Evolutionary conservation across 2,113 vertebrate genomes (phyloP).

Genomic region (Upupa epops): DNA sequence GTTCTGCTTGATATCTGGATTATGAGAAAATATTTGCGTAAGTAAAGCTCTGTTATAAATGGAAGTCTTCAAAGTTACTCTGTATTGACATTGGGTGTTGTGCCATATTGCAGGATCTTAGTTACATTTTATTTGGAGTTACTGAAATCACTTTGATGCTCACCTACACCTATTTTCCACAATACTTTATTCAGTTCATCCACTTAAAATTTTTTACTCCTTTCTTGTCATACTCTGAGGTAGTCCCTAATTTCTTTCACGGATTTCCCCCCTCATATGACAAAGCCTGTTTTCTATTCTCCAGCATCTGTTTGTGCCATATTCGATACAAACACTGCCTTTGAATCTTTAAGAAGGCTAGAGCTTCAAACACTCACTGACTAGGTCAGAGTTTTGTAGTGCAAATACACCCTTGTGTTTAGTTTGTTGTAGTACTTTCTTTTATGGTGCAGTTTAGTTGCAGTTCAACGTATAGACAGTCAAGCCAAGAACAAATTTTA

Average conservation of each 20-base stretch:
- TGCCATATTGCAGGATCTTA: background rate
- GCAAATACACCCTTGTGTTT: background rate
- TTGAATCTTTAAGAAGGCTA: background rate
- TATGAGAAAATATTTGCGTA: constrained; percentile 17
- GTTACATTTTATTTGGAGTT: background rate
- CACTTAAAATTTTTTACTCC: background rate
- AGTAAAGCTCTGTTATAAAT: background rate
- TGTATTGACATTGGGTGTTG: background rate
- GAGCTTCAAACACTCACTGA: background rate
- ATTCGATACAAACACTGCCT: background rate
- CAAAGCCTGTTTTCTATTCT: constrained; percentile 1
- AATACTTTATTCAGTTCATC: constrained; percentile 6
- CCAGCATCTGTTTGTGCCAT: background rate
- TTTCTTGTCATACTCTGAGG: background rate
- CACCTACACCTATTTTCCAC: background rate
- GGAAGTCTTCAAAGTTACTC: background rate
- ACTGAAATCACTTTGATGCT: background rate
- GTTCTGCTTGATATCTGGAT: constrained; percentile 3
- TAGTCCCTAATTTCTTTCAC: background rate
- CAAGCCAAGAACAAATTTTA: background rate
- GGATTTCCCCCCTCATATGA: background rate
- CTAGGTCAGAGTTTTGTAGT: background rate
- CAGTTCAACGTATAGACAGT: background rate
- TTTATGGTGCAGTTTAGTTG: background rate
- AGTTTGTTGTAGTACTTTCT: background rate